Evolutionary conservation across 1,140 invertebrate species (phyloP).

Genomic region (Oreohelix idahoensis): DNA sequence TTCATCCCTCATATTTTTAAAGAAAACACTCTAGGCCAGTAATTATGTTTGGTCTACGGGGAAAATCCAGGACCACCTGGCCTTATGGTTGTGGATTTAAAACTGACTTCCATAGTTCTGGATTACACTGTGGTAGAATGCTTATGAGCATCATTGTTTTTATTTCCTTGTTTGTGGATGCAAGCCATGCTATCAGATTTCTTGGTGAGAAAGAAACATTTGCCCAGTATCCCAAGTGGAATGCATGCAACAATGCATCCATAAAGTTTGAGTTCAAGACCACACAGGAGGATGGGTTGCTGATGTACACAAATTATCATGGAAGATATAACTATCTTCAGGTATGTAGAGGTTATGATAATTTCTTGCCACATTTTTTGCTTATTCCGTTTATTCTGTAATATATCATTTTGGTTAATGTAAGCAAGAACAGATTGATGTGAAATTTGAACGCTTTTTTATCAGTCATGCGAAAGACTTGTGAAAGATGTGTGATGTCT

Average conservation of each 20-base stretch:
- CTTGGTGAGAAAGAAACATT: slow-evolving; percentile 46
- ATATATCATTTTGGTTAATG: no score
- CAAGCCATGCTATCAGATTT: slow-evolving; percentile 41
- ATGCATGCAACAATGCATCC: slow-evolving; percentile 66
- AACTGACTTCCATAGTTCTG: not conserved
- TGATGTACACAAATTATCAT: slow-evolving; percentile 69
- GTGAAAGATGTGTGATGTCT: no score
- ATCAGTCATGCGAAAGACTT: no score
- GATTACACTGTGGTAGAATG: not conserved
- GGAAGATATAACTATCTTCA: slow-evolving; percentile 62
- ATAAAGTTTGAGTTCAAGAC: slow-evolving; percentile 70
- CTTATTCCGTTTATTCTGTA: no score
- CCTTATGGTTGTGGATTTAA: not conserved
- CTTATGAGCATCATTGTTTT: not conserved
- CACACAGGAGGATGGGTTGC: slow-evolving; percentile 42
- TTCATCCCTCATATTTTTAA: no score
- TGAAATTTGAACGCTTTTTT: no score
- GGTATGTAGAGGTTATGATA: no score
- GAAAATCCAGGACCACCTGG: not conserved
- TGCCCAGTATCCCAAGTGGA: slow-evolving; percentile 66
- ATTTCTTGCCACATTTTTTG: no score
- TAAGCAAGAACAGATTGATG: no score
- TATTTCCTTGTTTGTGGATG: slow-evolving; percentile 1
- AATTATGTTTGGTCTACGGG: not conserved
- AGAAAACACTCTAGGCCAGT: not conserved